Evolutionary conservation across 2,888 invertebrate genomes (phyloP).

Genomic region (Habroteleia sp.): DNA sequence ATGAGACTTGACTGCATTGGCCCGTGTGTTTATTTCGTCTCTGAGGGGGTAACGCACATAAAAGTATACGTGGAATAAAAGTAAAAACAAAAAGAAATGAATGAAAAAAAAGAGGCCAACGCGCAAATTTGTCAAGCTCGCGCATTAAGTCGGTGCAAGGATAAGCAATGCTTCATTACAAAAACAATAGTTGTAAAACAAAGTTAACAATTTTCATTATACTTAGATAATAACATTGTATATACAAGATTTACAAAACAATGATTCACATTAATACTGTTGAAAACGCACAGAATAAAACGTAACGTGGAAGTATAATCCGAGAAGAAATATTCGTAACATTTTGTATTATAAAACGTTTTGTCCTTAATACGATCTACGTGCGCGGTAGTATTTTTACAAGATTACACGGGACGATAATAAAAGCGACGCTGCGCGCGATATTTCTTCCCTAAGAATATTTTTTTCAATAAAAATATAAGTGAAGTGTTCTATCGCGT

Average conservation of each 20-base stretch:
- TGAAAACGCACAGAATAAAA: constrained; percentile 63
- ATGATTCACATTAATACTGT: constrained; percentile 73
- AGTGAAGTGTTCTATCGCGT: constrained; percentile 10
- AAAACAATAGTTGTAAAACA: constrained; percentile 39
- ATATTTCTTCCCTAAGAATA: constrained; percentile 41
- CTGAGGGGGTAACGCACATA: constrained; percentile 7
- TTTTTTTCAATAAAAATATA: constrained; percentile 17
- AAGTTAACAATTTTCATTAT: constrained; percentile 49
- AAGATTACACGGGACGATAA: constrained; percentile 43
- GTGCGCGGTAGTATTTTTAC: constrained; percentile 46
- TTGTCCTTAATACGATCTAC: constrained; percentile 55
- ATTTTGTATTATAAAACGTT: constrained; percentile 58
- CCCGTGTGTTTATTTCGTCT: constrained; percentile 18
- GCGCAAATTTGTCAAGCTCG: constrained; percentile 21
- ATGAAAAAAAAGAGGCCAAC: neutral
- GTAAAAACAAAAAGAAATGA: neutral
- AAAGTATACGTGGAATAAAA: constrained; percentile 1
- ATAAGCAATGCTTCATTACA: neutral
- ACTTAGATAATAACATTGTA: constrained; percentile 63
- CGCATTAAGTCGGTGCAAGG: neutral
- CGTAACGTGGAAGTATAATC: constrained; percentile 57
- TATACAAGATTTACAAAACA: constrained; percentile 75
- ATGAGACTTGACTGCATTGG: constrained; percentile 24
- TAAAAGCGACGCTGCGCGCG: constrained; percentile 34
- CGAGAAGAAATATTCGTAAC: constrained; percentile 54